Conservation (phyloP, 2,888 invertebrate genomes). For the Rhagium mordax region DNA sequence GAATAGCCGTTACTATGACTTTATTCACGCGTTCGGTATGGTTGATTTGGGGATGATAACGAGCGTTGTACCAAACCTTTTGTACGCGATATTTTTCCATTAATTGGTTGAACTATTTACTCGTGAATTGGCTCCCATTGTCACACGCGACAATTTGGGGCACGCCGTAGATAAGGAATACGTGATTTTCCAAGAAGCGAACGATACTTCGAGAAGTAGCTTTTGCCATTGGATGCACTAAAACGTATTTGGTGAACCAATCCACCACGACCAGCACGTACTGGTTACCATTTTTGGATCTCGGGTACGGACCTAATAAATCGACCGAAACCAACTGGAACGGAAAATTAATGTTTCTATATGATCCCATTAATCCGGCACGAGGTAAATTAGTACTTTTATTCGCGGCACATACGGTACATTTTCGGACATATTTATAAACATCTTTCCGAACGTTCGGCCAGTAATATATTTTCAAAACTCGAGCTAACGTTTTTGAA, state of each 20-base stretch:
- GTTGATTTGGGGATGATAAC: constrained; percentile 62
- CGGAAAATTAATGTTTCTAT: constrained; percentile 30
- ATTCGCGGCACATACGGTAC: constrained; percentile 37
- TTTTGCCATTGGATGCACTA: background rate
- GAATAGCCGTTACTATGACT: constrained; percentile 56
- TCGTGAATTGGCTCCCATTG: background rate
- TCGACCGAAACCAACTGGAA: constrained; percentile 44
- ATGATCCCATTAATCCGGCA: constrained; percentile 39
- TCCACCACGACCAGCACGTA: constrained; percentile 42
- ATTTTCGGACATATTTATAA: constrained; percentile 39
- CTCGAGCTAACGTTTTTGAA: background rate
- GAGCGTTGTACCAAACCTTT: constrained; percentile 49
- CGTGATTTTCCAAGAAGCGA: constrained; percentile 8
- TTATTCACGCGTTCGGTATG: constrained; percentile 60
- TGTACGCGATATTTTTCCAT: constrained; percentile 43
- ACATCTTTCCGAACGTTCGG: constrained; percentile 15
- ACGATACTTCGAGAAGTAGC: background rate
- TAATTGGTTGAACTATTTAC: constrained; percentile 39
- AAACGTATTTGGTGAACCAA: constrained; percentile 30
- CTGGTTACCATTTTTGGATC: constrained; percentile 34
- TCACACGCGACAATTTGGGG: background rate
- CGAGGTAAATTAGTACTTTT: constrained; percentile 40
- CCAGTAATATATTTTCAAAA: constrained; percentile 4
- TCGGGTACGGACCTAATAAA: constrained; percentile 45
- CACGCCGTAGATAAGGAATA: too few species aligned